Conservation (phyloP, 2,113 vertebrate species). For the Corvus moneduloides region DNA sequence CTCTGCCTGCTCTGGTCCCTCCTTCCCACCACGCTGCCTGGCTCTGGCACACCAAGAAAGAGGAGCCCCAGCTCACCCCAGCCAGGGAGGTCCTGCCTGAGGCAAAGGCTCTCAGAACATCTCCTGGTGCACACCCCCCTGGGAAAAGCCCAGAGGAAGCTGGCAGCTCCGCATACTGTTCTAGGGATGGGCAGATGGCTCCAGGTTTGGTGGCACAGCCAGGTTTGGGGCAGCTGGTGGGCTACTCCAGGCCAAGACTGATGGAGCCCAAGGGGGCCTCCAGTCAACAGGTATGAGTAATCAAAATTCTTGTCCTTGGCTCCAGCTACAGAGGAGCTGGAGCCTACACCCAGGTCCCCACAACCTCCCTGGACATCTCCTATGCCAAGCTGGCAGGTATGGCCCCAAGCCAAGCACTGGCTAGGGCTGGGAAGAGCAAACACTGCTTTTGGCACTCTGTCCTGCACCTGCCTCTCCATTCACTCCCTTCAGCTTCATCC, state of each 20-base stretch:
- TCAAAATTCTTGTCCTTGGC: not conserved
- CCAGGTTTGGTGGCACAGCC: not conserved
- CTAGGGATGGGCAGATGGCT: not conserved
- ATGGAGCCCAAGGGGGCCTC: not conserved
- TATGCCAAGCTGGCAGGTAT: not conserved
- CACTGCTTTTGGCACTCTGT: not conserved
- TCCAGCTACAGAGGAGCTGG: not conserved
- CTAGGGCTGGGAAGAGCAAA: not conserved
- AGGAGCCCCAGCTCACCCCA: not conserved
- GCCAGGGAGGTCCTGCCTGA: not conserved
- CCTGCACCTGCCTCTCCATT: not conserved
- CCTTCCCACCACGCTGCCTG: not conserved
- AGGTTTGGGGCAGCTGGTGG: not conserved
- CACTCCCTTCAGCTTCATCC: not conserved
- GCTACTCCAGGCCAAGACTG: not conserved
- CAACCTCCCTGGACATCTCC: not conserved
- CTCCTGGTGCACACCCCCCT: not conserved
- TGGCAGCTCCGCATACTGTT: not conserved
- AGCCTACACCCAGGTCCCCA: not conserved
- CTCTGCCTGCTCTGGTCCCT: conserved; percentile 5
- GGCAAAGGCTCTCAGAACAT: not conserved
- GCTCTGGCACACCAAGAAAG: not conserved
- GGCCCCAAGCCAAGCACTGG: not conserved
- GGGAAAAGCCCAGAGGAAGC: not conserved
- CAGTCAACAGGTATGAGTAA: not conserved